Percentiles rank a stretch among this genome's conserved stretches.
These are phyloP conservation scores for Sisyra terminalis DNA, from an alignment of 2,888 invertebrate genomes.

Conservation along the genomic window DNA sequence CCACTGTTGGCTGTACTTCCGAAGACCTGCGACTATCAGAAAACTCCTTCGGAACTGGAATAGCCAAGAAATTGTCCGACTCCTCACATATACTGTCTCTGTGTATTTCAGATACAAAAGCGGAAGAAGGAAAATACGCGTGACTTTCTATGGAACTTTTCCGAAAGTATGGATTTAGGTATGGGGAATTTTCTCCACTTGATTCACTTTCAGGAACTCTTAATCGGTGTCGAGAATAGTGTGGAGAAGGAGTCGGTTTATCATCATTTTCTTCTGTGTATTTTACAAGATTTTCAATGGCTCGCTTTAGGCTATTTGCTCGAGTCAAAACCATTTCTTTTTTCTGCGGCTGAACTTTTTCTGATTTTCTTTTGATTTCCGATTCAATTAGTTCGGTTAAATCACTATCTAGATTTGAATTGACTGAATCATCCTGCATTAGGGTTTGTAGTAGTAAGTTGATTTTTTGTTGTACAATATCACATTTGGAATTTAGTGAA, in stretches of 20 bases:
- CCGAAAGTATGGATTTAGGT: constrained; percentile 31
- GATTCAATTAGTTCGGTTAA: constrained; percentile 16
- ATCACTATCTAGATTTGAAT: constrained; percentile 23
- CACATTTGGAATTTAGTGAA: constrained; percentile 47
- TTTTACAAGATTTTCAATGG: constrained; percentile 62
- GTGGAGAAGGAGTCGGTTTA: constrained; percentile 26
- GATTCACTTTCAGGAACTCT: constrained; percentile 17
- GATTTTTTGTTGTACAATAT: constrained; percentile 57
- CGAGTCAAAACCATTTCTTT: constrained; percentile 41
- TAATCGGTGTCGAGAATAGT: constrained; percentile 11
- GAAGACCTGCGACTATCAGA: constrained; percentile 62
- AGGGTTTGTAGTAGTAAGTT: constrained; percentile 55
- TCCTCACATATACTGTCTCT: constrained; percentile 44
- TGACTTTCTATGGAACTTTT: constrained; percentile 12
- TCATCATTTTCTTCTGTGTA: constrained; percentile 59
- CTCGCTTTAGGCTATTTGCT: constrained; percentile 71
- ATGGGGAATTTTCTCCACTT: constrained; percentile 28
- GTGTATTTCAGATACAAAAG: constrained; percentile 46
- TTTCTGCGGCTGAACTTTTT: constrained; percentile 26
- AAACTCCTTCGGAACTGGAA: constrained; percentile 68
- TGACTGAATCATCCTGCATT: constrained; percentile 43
- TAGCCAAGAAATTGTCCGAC: constrained; percentile 26
- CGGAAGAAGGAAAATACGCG: constrained; percentile 36
- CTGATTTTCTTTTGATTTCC: constrained; percentile 19
- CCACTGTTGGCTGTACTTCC: constrained; percentile 20